These are phyloP conservation scores for Eciton burchellii DNA, from an alignment of 1,140 invertebrate species.

Conservation along the genomic window DNA sequence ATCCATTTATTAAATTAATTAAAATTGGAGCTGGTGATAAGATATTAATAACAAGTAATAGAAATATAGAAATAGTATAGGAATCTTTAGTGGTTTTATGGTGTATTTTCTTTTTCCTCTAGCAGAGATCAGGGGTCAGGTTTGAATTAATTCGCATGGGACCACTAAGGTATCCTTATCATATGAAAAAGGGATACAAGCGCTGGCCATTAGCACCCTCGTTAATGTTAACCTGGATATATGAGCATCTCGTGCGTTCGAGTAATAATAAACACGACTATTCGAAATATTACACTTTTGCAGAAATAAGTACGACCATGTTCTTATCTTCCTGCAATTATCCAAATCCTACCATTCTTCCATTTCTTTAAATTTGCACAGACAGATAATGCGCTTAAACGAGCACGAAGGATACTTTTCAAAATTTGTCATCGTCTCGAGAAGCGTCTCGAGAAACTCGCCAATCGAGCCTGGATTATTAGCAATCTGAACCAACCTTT, in stretches of 20 bases:
- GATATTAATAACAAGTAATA: constrained; percentile 11
- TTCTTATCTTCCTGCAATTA: no score
- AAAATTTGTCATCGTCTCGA: no score
- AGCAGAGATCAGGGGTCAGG: background rate
- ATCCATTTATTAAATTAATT: constrained; percentile 6
- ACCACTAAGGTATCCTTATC: constrained; percentile 10
- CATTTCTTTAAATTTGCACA: no score
- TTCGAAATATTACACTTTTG: background rate
- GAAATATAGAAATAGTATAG: background rate
- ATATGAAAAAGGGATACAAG: constrained; percentile 42
- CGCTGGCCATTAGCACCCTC: constrained; percentile 37
- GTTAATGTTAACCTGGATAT: constrained; percentile 54
- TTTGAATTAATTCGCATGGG: constrained; percentile 25
- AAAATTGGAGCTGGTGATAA: background rate
- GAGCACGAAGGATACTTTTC: no score
- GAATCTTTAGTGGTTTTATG: background rate
- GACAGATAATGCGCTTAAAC: no score
- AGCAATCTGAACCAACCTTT: background rate
- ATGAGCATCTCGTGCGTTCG: constrained; percentile 4
- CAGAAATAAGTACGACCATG: no score
- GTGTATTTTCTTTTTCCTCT: background rate
- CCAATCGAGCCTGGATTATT: background rate
- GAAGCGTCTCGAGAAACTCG: no score
- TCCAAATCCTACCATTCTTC: no score
- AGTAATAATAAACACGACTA: background rate